phyloP scores from a whole-genome alignment of 2,797 vertebrate genomes.

The Acanthurus lineatus region DNA sequence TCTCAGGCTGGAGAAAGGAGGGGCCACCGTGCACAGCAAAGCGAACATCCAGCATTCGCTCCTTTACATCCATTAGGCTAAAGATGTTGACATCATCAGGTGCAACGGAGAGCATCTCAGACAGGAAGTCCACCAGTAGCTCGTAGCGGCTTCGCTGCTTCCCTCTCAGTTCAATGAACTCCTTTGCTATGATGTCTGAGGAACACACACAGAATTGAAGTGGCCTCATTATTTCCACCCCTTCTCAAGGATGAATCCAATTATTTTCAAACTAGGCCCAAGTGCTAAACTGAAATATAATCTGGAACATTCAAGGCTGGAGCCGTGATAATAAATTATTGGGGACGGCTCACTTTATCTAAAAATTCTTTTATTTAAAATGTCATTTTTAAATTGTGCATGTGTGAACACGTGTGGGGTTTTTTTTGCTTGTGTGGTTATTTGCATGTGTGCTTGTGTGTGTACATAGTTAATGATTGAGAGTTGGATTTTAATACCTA shows the following conservation, averaged over 20 bases:
- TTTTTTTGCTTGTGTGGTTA: not conserved
- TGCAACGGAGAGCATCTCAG: slow-evolving; percentile 84
- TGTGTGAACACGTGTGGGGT: not conserved
- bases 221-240: slow-evolving; percentile 56
- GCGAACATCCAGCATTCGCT: slow-evolving; percentile 85
- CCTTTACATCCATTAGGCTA: slow-evolving; percentile 83
- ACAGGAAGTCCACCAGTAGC: slow-evolving; percentile 86
- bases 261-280: slow-evolving; percentile 48
- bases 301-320: slow-evolving; percentile 17
- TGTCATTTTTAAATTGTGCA: not conserved
- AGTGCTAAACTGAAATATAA: slow-evolving; percentile 38
- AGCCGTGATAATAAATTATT: slow-evolving; percentile 45
- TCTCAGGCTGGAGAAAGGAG: slow-evolving; percentile 86
- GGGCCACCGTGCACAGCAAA: slow-evolving; percentile 79
- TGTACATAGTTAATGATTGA: not conserved
- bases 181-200: slow-evolving; percentile 87
- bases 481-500: slow-evolving; percentile 16
- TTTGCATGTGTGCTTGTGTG: not conserved
- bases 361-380: slow-evolving; percentile 28
- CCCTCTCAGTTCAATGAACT: slow-evolving; percentile 86
- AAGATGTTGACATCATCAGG: slow-evolving; percentile 85
- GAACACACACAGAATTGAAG: slow-evolving; percentile 53
- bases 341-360: slow-evolving; percentile 36
- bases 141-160: slow-evolving; percentile 81
- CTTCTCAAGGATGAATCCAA: slow-evolving; percentile 53